Evolutionary conservation across 2,888 invertebrate species (phyloP), one percentile per base, ranked within the genome.

Genomic region (Ophonus ardosiacus): DNA sequence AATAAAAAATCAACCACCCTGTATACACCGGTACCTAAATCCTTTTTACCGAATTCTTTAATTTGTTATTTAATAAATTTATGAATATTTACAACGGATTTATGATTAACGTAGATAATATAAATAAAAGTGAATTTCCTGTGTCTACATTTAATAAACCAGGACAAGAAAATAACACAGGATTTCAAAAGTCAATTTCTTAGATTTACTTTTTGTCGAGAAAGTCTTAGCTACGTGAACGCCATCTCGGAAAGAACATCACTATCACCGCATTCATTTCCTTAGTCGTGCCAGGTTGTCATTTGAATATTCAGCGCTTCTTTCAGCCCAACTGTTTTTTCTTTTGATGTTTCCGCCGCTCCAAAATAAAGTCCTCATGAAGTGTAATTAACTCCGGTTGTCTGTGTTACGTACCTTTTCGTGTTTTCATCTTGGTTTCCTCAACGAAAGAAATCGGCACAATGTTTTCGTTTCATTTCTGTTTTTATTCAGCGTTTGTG

Each of bases 331-430:
- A 7, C 74, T 7, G 40, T 38, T 18, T 74, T 74, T 74, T 74
- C 24, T 24, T 74, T 74, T 74, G 74, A 74, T 74, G 74, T 51
- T 71, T 74, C 51, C 74, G 10, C 43, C 51, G 21, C 51, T 43
- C 71, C 43, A 51, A 74, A 74, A 74, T 74, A 74, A 74, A 74
- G 74, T 74, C 51, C 18, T 56, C 51, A 56, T 74, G 51, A 74
- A 74, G 74, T 74, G 74, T 74, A 74, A 74, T 74, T 74, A 74
- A 74, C 74, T 18, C 74, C 74, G 43, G 43, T 74, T 71, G 74
- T 51, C 17, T 43, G 74, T 21, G 40, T 51, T 43, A 51, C 51
- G 40, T 74, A 74, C 74, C 74, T 74, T 74, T 74, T 74, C 74
- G 74, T 51, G 74, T 74, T 74, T 74, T 74, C 43, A 7, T 74